Evolutionary conservation across 2,113 vertebrate genomes (phyloP).

Genomic region (Dipodomys ordii): DNA sequence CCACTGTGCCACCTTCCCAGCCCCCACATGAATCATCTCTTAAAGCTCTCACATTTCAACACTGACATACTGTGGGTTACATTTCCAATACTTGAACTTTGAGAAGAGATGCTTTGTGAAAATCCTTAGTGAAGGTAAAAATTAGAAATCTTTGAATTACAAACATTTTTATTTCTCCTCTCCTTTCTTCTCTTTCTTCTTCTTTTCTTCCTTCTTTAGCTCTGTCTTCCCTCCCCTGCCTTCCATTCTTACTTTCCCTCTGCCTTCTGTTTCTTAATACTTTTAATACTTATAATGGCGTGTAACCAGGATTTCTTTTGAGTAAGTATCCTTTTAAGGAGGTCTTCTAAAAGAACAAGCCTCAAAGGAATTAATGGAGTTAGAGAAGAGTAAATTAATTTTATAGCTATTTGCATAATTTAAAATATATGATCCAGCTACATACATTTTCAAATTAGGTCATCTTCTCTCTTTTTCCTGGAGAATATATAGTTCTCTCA

Average conservation of each 20-base stretch:
- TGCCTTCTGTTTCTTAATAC: neutral
- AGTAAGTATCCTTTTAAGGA: neutral
- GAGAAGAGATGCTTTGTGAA: neutral
- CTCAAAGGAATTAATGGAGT: slow-evolving; percentile 1
- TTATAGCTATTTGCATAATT: slow-evolving; percentile 37
- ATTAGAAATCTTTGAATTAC: neutral
- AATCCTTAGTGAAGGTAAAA: neutral
- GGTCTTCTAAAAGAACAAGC: slow-evolving; percentile 29
- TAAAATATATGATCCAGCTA: slow-evolving; percentile 1
- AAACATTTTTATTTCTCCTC: neutral
- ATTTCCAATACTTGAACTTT: neutral
- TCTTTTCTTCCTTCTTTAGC: neutral
- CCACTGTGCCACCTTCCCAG: too few species aligned
- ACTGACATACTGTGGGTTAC: neutral
- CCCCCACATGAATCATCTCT: too few species aligned
- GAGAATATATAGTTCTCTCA: neutral
- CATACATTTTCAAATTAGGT: slow-evolving; percentile 39
- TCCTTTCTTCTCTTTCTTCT: too few species aligned
- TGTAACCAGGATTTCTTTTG: slow-evolving; percentile 29
- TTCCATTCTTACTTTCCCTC: neutral
- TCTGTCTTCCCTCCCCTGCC: neutral
- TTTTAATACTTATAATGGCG: slow-evolving; percentile 38
- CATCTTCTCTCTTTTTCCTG: neutral
- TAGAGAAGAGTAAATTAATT: slow-evolving; percentile 7
- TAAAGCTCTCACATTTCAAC: neutral